phyloP scores from a whole-genome alignment of 2,797 vertebrate species.

The Coregonus suidteri region DNA sequence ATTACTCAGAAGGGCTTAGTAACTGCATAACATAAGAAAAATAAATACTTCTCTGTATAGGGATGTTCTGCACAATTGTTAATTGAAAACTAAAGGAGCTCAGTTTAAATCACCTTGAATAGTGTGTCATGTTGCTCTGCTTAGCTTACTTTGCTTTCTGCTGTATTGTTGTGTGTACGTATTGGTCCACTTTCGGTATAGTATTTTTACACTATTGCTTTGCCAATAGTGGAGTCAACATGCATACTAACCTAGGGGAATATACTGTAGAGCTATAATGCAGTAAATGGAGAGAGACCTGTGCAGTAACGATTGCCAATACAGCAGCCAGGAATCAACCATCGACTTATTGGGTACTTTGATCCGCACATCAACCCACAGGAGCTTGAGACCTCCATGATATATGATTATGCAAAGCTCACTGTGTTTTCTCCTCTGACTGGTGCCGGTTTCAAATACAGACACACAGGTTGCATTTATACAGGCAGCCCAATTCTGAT shows the following conservation, averaged over 20 bases:
- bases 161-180: conserved; percentile 48
- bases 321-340: conserved; percentile 47
- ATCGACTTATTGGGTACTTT: conserved; percentile 49
- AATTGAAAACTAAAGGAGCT: conserved; percentile 27
- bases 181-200: conserved; percentile 60
- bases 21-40: not conserved
- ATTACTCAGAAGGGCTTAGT: not conserved
- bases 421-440: conserved; percentile 33
- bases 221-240: conserved; percentile 77
- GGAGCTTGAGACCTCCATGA: conserved; percentile 47
- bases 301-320: conserved; percentile 59
- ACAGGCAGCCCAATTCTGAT: too few species aligned
- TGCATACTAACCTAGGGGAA: conserved; percentile 55
- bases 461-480: not conserved
- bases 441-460: conserved; percentile 23
- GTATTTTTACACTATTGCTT: conserved; percentile 72
- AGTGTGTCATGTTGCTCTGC: conserved; percentile 34
- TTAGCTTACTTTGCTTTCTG: conserved; percentile 41
- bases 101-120: conserved; percentile 48
- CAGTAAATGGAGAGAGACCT: conserved; percentile 56
- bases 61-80: not conserved
- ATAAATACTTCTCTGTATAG: not conserved
- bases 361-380: conserved; percentile 45
- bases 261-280: conserved; percentile 55
- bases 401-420: conserved; percentile 34